Evolutionary conservation across 2,113 vertebrate genomes (phyloP), one percentile per base, ranked within the genome.

Genomic region (Bombycilla garrulus): DNA sequence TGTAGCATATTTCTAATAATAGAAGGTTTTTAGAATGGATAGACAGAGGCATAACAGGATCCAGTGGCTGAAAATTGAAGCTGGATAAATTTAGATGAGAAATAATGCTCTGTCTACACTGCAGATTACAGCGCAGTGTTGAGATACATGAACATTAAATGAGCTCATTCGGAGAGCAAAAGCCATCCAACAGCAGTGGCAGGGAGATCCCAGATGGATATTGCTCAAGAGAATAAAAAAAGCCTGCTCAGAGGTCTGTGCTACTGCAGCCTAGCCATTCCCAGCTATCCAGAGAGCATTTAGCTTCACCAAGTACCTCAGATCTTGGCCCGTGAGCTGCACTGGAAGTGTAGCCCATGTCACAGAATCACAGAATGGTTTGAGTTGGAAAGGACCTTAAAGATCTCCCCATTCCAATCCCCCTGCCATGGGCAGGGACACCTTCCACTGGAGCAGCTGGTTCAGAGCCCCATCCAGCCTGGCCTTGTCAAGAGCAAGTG

Each of bases 21-120:
- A 96, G 95, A 93, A 73, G 40, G 72, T 18, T 81, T 94, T 90
- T 77, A 93, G 85, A 76, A 90, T 78, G 86, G 88, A 56, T 95
- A 96, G 92, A 78, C 65, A 64, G 90, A 89, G 72, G 88, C 90
- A 94, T 83, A 96, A 77, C 79, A 92, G 64, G 86, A 93, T 92
- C 88, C 90, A 94, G 86, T 81, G 95, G 67, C 88, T 86, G 94
- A 76, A 95, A 96, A 90, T 73, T 73, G 82, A 88, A 83, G 86
- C 80, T 73, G 86, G 88, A 93, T 94, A 93, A 90, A 94, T 95
- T 92, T 95, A 90, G 95, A 86, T 92, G 66, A 95, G 82, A 90
- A 95, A 81, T 95, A 95, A 86, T 80, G 79, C 50, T 82, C 95
- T 93, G 91, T 96, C 95, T 94, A 83, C 88, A 69, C 78, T 88